phyloP scores from a whole-genome alignment of 2,113 vertebrate genomes.

The Arenaria interpres region DNA sequence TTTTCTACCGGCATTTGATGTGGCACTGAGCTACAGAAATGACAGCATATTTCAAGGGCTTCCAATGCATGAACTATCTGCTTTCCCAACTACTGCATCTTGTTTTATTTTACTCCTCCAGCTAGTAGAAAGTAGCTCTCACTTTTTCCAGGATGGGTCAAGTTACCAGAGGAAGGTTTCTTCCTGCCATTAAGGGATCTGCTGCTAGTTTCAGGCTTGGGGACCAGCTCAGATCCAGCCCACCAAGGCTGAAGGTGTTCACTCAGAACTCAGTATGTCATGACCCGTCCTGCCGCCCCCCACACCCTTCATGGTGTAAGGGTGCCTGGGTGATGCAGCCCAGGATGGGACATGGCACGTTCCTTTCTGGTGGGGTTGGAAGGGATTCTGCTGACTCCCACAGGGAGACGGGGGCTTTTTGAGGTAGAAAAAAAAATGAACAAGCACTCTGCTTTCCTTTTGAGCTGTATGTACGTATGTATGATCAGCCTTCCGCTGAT shows the following conservation, averaged over 20 bases:
- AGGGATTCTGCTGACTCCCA: not conserved
- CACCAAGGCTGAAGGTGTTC: not conserved
- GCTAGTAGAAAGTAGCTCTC: not conserved
- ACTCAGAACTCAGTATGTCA: not conserved
- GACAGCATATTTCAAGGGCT: not conserved
- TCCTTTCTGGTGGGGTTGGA: not conserved
- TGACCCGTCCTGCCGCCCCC: not conserved
- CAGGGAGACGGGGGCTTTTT: not conserved
- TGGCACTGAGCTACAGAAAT: not conserved
- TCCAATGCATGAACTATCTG: not conserved
- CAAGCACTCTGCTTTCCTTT: not conserved
- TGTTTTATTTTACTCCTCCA: not conserved
- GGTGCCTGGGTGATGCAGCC: not conserved
- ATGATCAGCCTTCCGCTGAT: not conserved
- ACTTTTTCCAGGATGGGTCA: not conserved
- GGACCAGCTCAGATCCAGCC: not conserved
- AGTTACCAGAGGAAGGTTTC: slow-evolving; percentile 1
- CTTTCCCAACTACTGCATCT: not conserved
- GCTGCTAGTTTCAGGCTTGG: not conserved
- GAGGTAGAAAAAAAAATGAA: not conserved
- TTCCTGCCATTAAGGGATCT: not conserved
- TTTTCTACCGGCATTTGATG: not conserved
- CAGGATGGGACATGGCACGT: fast-evolving
- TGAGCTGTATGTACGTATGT: not conserved
- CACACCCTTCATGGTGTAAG: not conserved